Base-by-base conservation (phyloP, 2,113 vertebrate species). In the Lophochroa leadbeateri region DNA sequence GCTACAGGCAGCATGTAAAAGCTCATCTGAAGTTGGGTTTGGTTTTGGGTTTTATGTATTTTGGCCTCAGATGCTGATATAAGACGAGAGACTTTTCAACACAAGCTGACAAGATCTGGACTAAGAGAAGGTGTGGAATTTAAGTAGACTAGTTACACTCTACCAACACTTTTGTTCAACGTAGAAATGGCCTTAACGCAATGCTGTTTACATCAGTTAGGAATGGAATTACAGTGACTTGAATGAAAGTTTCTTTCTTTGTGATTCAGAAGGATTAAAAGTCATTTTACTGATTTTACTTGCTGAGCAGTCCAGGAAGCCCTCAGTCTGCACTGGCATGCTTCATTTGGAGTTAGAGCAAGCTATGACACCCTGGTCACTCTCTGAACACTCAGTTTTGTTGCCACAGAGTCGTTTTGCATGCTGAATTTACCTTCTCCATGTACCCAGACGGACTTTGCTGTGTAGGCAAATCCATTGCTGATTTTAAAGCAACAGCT, bases 401-500 rank as follows among this genome's bases (percentile, higher is more conserved):
- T 52, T 89, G 65, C 10, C 64, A 85, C n/a, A 35, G 50, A 88
- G 52, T 31, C 0, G 1, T 79, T 89, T 13, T 89, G 65, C 65
- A 84, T 24, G 25, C 37, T 90, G 75, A 95, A 85, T 90, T 92
- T 93, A 78, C 65, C 35, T 91, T 64, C 35, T 78, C 47, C 37
- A 24, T 43, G 43, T 29, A 84, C 14, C 43, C 29, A 71, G 53
- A 70, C 18, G 64, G 61, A 67, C 52, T 74, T 74, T 0, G 4
- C 92, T 93, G 58, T 15, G 49, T 63, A 94, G 84, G 82, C 84
- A 93, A 95, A 84, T 46, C 53, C n/a, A 43, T 16, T 18, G 55
- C 57, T 60, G 71, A 88, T 80, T 96, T 96, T 82, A 92, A 95
- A 82, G 80, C 57, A 88, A 94, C 52, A 90, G 24, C 39, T 96